phyloP scores from a whole-genome alignment of 2,113 vertebrate species.

The Onychostruthus taczanowskii region DNA sequence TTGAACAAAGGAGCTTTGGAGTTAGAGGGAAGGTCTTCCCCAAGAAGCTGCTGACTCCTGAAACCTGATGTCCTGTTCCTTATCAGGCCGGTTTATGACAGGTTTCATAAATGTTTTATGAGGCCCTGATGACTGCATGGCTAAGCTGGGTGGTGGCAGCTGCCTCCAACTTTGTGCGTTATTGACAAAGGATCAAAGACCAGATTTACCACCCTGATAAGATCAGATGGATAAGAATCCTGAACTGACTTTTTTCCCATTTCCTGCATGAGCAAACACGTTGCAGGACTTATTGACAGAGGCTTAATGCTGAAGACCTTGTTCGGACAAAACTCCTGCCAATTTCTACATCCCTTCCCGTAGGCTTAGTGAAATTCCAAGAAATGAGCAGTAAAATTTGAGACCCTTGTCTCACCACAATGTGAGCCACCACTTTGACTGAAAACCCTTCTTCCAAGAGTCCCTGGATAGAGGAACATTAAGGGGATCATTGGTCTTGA shows the following conservation, averaged over 20 bases:
- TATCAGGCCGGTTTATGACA: constrained; percentile 77
- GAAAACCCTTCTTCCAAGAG: background rate
- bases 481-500: background rate
- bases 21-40: constrained; percentile 67
- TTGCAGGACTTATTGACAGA: background rate
- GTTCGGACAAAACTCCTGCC: background rate
- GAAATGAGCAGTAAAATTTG: background rate
- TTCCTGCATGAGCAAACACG: constrained; percentile 31
- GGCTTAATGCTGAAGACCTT: background rate
- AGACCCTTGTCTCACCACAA: background rate
- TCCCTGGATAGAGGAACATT: background rate
- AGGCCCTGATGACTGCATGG: constrained; percentile 60
- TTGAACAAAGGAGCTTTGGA: constrained; percentile 76
- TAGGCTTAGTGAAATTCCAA: background rate
- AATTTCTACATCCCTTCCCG: background rate
- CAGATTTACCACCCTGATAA: constrained; percentile 80
- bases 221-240: constrained; percentile 69
- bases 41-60: constrained; percentile 79
- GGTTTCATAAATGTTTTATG: constrained; percentile 83
- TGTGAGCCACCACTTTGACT: background rate
- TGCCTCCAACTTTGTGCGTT: constrained; percentile 71
- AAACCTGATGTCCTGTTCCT: constrained; percentile 70
- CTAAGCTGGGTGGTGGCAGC: constrained; percentile 71
- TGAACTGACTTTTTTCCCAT: constrained; percentile 55
- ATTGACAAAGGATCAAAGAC: constrained; percentile 83